phyloP scores from a whole-genome alignment of 1,140 invertebrate genomes.

The Heliothis subflexa region DNA sequence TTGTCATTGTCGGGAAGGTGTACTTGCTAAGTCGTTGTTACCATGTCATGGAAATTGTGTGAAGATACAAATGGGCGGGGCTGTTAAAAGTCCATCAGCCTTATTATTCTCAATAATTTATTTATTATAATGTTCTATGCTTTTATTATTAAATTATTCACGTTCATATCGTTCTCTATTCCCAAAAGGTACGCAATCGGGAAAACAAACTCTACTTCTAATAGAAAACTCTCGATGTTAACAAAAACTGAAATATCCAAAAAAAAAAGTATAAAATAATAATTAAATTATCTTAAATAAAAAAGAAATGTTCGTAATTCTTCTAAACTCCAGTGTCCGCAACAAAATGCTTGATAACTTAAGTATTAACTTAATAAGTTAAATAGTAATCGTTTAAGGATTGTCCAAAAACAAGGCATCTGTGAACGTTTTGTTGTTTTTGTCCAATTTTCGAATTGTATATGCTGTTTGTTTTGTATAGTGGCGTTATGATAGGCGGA shows the following conservation, averaged over 20 bases:
- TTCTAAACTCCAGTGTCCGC: conserved; percentile 37
- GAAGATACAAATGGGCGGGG: too few relatives aligned
- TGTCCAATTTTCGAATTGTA: conserved; percentile 55
- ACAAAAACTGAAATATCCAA: conserved; percentile 37
- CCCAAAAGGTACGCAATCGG: conserved; percentile 11
- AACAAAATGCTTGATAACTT: conserved; percentile 34
- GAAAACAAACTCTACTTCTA: conserved; percentile 31
- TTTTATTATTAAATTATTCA: background rate
- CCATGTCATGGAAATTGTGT: too few relatives aligned
- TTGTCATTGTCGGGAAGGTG: background rate
- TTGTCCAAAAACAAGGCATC: conserved; percentile 39
- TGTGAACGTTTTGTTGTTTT: conserved; percentile 46
- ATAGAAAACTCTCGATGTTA: conserved; percentile 45
- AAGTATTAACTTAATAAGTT: conserved; percentile 20
- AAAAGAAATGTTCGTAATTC: conserved; percentile 19
- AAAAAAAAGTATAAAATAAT: conserved; percentile 31
- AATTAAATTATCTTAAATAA: conserved; percentile 7
- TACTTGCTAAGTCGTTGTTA: too few relatives aligned
- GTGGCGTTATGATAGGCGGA: conserved; percentile 42
- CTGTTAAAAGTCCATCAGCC: too few relatives aligned
- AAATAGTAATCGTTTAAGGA: conserved; percentile 38
- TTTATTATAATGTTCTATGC: background rate
- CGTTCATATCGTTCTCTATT: background rate
- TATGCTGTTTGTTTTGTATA: conserved; percentile 49
- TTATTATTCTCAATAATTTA: background rate